phyloP scores from a whole-genome alignment of 2,113 vertebrate genomes.

The Callithrix jacchus region DNA sequence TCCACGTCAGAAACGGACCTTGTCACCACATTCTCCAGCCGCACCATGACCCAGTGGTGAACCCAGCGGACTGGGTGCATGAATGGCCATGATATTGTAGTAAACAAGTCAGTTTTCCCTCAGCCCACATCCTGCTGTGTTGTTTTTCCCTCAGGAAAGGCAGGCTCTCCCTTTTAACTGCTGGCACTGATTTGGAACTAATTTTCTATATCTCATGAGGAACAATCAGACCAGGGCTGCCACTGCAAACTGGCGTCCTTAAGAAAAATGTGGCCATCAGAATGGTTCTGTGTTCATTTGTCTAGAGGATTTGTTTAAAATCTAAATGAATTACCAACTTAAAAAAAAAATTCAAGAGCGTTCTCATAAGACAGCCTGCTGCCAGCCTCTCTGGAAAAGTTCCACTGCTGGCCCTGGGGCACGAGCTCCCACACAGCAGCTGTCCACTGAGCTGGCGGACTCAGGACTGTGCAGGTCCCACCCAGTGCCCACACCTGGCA shows the following conservation, averaged over 20 bases:
- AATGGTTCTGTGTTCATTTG: too few species aligned
- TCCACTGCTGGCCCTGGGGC: background rate
- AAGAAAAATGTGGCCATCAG: background rate
- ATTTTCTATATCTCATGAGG: too few species aligned
- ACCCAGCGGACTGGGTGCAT: background rate
- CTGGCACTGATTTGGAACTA: background rate
- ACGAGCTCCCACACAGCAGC: background rate
- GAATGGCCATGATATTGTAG: background rate
- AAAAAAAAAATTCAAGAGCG: background rate
- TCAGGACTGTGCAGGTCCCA: too few species aligned
- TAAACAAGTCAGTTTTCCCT: background rate
- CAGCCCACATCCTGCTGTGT: background rate
- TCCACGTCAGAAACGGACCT: background rate
- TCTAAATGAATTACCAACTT: background rate
- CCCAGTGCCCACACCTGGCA: fast-evolving
- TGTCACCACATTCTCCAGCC: background rate
- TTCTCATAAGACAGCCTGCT: background rate
- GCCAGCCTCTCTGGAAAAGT: background rate
- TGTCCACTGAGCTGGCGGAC: background rate
- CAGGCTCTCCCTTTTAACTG: background rate
- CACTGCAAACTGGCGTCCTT: too few species aligned
- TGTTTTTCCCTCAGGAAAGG: background rate
- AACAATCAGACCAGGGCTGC: fast-evolving
- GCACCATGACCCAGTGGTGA: background rate
- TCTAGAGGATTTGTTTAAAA: background rate